Conservation (phyloP, 35 echinoderm and acorn worm species). For the Stichopus chloronotus region DNA sequence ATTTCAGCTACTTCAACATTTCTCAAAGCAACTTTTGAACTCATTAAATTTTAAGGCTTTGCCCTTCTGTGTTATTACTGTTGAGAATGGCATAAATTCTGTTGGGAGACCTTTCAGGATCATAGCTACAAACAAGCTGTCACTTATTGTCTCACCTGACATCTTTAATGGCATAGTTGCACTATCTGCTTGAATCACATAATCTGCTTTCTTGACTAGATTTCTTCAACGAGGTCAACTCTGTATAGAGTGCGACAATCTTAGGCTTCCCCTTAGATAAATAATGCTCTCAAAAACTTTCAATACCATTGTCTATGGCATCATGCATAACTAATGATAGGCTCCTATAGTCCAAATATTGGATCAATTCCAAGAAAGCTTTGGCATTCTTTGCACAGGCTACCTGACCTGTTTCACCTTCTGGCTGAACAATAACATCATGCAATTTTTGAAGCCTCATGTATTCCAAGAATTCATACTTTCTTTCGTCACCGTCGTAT, state of each 20-base stretch:
- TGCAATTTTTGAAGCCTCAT: too few species aligned
- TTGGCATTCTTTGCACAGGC: too few species aligned
- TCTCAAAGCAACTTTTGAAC: conserved; percentile 27
- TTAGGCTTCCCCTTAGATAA: conserved; percentile 37
- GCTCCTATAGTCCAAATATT: too few species aligned
- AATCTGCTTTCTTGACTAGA: conserved; percentile 37
- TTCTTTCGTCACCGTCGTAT: too few species aligned
- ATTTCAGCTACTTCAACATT: conserved; percentile 17
- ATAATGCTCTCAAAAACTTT: conserved; percentile 49
- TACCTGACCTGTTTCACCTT: too few species aligned
- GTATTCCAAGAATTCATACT: too few species aligned
- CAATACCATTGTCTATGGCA: too few species aligned
- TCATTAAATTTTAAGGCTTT: not conserved
- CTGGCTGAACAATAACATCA: too few species aligned
- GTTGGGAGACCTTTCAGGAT: not conserved
- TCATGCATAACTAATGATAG: too few species aligned
- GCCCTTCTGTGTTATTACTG: conserved; percentile 21
- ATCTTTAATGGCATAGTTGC: conserved; percentile 17
- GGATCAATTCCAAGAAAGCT: too few species aligned
- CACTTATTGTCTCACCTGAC: conserved; percentile 25
- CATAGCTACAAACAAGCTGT: conserved; percentile 32
- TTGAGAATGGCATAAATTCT: not conserved
- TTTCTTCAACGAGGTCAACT: conserved; percentile 48
- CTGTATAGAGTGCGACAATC: conserved; percentile 56
- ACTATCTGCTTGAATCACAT: not conserved